A percentile compares a stretch with the other conserved stretches of the same genome.
Conservation (phyloP, 2,888 invertebrate genomes). For the Watsonalla cultraria region DNA sequence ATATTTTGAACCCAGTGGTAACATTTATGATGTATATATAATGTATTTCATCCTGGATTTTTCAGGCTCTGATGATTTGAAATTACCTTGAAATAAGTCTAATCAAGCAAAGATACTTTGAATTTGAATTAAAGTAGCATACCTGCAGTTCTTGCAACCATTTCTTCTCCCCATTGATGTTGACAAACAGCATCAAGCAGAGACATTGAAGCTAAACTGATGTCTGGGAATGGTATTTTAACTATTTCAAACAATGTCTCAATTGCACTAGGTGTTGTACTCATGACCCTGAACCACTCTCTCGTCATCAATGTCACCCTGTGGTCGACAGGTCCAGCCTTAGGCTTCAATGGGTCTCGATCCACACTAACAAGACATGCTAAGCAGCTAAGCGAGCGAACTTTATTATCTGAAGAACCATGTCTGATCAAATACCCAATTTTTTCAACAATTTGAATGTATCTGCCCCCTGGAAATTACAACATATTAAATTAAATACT, state of each 20-base stretch:
- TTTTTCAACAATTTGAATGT: conserved; percentile 74
- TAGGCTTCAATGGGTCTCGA: conserved; percentile 54
- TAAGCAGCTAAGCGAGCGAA: conserved; percentile 82
- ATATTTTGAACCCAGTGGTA: too few species aligned
- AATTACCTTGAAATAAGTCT: background rate
- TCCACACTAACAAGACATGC: conserved; percentile 78
- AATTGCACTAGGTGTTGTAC: conserved; percentile 68
- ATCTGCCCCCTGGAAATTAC: conserved; percentile 49
- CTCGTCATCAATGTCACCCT: conserved; percentile 70
- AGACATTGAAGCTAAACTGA: conserved; percentile 83
- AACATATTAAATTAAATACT: background rate
- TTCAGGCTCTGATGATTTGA: too few species aligned
- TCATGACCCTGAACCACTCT: conserved; percentile 70
- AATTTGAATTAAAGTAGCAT: conserved; percentile 18
- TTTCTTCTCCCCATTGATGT: conserved; percentile 89
- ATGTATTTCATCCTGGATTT: too few species aligned
- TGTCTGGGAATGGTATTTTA: conserved; percentile 89
- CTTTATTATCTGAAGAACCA: conserved; percentile 82
- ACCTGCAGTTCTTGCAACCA: conserved; percentile 85
- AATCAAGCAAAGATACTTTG: background rate
- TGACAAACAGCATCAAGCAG: conserved; percentile 82
- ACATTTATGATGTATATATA: too few species aligned
- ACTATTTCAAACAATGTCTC: conserved; percentile 80
- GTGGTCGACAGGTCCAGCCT: conserved; percentile 55
- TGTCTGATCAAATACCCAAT: conserved; percentile 79